Conservation (phyloP, 2,797 vertebrate species). For the Scleropages formosus region DNA sequence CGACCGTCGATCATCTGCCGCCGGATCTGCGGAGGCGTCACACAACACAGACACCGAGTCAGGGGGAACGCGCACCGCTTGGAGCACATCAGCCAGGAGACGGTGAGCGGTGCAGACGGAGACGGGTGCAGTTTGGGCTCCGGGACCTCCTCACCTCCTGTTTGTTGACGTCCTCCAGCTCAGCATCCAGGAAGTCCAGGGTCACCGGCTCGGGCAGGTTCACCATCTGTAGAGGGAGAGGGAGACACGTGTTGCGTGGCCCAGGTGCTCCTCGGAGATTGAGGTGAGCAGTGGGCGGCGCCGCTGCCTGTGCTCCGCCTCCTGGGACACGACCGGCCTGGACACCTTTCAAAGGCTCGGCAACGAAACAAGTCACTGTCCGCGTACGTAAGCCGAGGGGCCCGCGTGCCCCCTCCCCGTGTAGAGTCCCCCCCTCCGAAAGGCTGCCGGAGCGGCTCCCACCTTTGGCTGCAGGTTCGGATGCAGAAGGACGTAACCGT, state of each 20-base stretch:
- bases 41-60: conserved; percentile 5
- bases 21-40: conserved; percentile 75
- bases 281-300: too few species aligned
- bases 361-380: neutral
- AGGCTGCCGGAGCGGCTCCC: conserved; percentile 39
- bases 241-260: conserved; percentile 31
- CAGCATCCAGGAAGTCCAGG: conserved; percentile 92
- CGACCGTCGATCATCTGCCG: conserved; percentile 91
- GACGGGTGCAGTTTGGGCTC: neutral
- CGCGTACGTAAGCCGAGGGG: too few species aligned
- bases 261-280: too few species aligned
- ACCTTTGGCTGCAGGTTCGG: conserved; percentile 95
- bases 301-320: too few species aligned
- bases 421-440: too few species aligned
- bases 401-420: too few species aligned
- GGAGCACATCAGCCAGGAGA: too few species aligned
- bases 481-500: conserved; percentile 92
- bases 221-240: conserved; percentile 73
- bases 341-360: neutral
- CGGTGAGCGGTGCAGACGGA: too few species aligned
- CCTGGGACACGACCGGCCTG: too few species aligned
- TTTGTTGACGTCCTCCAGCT: conserved; percentile 90
- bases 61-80: neutral
- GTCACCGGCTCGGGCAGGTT: conserved; percentile 93
- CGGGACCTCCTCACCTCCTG: conserved; percentile 77